Percentiles rank a stretch among this genome's conserved stretches.
Evolutionary conservation across 35 echinoderm and acorn worm genomes (phyloP).

Genomic region (Acanthaster planci): DNA sequence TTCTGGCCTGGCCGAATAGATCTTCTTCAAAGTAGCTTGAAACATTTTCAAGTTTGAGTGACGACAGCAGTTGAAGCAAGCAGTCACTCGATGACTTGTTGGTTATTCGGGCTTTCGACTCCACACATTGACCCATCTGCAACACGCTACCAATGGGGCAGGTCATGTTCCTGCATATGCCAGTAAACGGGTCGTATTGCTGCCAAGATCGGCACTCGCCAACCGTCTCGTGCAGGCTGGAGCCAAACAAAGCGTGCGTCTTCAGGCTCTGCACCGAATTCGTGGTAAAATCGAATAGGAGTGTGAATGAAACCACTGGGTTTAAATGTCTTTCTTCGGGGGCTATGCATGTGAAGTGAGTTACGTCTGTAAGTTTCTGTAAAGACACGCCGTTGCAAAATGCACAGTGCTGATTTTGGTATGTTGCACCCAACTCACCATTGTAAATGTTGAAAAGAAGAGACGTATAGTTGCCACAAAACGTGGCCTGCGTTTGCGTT

Average conservation of each 20-base stretch:
- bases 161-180: not conserved
- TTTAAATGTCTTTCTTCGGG: not conserved
- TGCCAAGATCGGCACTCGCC: not conserved
- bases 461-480: not conserved
- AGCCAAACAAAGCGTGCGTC: not conserved
- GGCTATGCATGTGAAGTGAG: not conserved
- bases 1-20: not conserved
- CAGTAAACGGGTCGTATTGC: not conserved
- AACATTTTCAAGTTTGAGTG: not conserved
- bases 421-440: not conserved
- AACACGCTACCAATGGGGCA: not conserved
- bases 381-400: not conserved
- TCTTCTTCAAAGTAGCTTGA: not conserved
- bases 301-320: not conserved
- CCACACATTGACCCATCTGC: not conserved
- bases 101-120: not conserved
- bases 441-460: not conserved
- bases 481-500: not conserved
- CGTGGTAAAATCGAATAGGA: not conserved
- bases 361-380: not conserved
- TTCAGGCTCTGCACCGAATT: not conserved
- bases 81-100: not conserved
- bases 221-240: not conserved
- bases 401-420: not conserved
- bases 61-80: not conserved